Evolutionary conservation across 2,113 vertebrate genomes (phyloP), one percentile per base, ranked within the genome.

Genomic region (Perognathus longimembris): DNA sequence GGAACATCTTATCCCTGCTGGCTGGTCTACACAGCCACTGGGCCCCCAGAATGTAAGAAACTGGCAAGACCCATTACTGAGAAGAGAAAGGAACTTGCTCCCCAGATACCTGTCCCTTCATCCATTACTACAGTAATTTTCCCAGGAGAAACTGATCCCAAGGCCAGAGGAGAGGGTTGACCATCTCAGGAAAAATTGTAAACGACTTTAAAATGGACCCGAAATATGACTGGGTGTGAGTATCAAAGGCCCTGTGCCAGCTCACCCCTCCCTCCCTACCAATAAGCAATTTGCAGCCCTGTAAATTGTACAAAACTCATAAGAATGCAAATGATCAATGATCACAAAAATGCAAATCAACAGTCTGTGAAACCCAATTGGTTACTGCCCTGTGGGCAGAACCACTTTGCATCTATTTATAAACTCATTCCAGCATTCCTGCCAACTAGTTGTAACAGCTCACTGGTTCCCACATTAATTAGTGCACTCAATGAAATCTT

Each of bases 331-430:
- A 80, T 40, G 36, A 69, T 69, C 74, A 38, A 45, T 32, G 26
- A 54, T 28, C 63, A 34, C 76, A 84, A 95, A 91, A 64, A 85
- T 63, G 69, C 5, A 75, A 63, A 70, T 84, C 73, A 63, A 5
- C 20, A 54, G 20, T 45, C 85, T 84, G 54, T n/a, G 32, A 71
- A 85, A 79, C 38, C 18, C 61, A 89, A 89, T 3, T 64, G 75
- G 45, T 54, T 63, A 69, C 3, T 76, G 3, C 34, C 69, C 75
- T 75, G 11, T 32, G 22, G 50, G 9, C 15, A 66, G 22, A 74
- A 24, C 10, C 42, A 40, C 50, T 88, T 80, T 50, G 36, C 59
- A 80, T 69, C n/a, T 79, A 84, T 34, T 88, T 70, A 30, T 84
- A 89, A 54, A 76, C 38, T 81, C 70, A 80, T 30, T 75, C 36